Evolutionary conservation across 2,113 vertebrate species (phyloP), one percentile per base, ranked within the genome.

Genomic region (Falcunculus frontatus): DNA sequence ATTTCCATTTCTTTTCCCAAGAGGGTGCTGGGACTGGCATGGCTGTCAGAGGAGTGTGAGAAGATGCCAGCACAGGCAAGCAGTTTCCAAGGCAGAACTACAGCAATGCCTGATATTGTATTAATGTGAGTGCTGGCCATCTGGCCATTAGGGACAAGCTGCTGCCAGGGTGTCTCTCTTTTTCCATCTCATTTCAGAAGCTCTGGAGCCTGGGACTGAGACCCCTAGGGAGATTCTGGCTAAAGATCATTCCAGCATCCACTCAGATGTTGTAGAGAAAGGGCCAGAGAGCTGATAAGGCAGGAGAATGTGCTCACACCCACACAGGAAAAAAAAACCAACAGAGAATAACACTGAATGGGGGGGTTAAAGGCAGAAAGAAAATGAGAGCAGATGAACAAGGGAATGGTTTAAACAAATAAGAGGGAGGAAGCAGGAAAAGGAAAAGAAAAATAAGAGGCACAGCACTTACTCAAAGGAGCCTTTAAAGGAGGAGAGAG

Each of bases 31-130:
- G 52, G 74, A 89, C 95, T 97, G 96, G 96, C 95, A 97, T 95
- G 86, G 39, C 75, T 93, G 89, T 94, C 87, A 79, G 85, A 89
- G 82, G 95, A 85, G 82, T 95, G 95, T 95, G 97, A 98, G 97
- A 97, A 98, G 97, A 98, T 96, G 96, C 98, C 98, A 97, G 96
- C 97, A 97, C 97, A 97, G 97, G 93, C 95, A 96, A 96, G 96
- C 97, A 97, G 98, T 98, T 98, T 97, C 98, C 98, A 98, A 97
- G 98, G 97, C 97, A 97, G 89, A 95, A 94, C 96, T 95, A 75
- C 93, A 97, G 97, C 98, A 97, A 97, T 95, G 97, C 96, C 95
- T 96, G 96, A 96, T 89, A 93, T 97, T 94, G 94, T 89, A 87
- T 96, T 95, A 90, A 97, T 88, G 97, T 93, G 97, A 96, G 97